Conservation (phyloP, 2,113 vertebrate species). For the Natator depressus region DNA sequence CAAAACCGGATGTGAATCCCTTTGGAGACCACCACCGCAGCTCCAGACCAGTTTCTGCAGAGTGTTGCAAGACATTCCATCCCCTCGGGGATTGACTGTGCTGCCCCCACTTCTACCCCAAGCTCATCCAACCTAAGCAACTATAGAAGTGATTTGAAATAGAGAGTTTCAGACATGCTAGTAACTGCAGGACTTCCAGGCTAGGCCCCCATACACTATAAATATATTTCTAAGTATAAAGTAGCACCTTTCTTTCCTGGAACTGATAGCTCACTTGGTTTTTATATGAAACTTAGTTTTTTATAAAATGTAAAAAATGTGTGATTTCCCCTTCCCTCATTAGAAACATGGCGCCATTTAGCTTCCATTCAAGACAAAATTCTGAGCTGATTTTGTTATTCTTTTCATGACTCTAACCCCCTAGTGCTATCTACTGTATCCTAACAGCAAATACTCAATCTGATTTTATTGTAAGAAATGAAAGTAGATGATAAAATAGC, state of each 20-base stretch:
- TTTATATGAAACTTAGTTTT: neutral
- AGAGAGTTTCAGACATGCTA: neutral
- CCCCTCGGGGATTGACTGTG: accelerated
- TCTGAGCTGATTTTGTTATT: neutral
- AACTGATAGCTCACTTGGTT: neutral
- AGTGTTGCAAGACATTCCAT: neutral
- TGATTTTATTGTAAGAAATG: neutral
- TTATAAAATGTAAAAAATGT: neutral
- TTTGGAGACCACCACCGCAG: neutral
- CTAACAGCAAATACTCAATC: neutral
- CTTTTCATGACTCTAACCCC: neutral
- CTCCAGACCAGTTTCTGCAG: neutral
- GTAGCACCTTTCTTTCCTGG: neutral
- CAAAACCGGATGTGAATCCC: neutral
- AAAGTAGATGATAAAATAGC: neutral
- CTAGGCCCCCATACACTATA: neutral
- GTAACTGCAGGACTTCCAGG: neutral
- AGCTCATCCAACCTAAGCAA: neutral
- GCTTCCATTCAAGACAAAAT: neutral
- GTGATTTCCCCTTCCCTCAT: neutral
- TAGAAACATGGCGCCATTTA: neutral
- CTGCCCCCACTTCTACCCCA: neutral
- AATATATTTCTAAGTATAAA: neutral
- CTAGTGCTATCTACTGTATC: neutral
- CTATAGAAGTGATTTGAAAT: neutral